Conservation (phyloP, 2,888 invertebrate genomes). For the Thera britannica region DNA sequence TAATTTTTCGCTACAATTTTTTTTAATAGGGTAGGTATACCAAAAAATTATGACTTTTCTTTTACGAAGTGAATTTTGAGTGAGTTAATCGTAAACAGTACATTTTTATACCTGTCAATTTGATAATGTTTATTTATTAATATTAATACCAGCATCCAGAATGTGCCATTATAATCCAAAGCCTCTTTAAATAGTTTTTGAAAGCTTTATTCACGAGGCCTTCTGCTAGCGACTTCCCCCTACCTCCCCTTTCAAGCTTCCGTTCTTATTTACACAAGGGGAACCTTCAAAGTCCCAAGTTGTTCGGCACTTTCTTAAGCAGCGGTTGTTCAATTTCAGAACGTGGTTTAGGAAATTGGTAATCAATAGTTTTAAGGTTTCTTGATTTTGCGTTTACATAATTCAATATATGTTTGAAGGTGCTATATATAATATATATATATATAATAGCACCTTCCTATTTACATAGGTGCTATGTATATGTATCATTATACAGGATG, state of each 20-base stretch:
- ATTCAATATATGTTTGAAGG: no score
- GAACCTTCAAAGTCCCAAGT: conserved; percentile 69
- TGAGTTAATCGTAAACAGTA: not conserved
- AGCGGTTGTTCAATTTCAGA: conserved; percentile 52
- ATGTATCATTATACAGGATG: no score
- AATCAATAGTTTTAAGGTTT: conserved; percentile 41
- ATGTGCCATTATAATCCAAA: conserved; percentile 67
- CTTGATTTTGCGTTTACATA: not conserved
- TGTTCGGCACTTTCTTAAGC: conserved; percentile 59
- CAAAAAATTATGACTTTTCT: no score
- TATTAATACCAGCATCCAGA: conserved; percentile 46
- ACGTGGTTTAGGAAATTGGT: conserved; percentile 49
- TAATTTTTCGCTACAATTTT: no score
- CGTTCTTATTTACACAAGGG: conserved; percentile 73
- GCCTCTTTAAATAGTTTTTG: conserved; percentile 79
- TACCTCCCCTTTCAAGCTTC: conserved; percentile 50
- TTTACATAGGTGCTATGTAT: no score
- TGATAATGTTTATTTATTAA: conserved; percentile 33
- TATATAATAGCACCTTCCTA: no score
- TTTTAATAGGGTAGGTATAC: no score
- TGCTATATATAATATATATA: no score
- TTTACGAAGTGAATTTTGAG: no score
- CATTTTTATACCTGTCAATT: conserved; percentile 26
- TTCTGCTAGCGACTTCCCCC: conserved; percentile 60
- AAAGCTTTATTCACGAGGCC: conserved; percentile 64